These are phyloP conservation scores for Cyclura pinguis DNA, from an alignment of 2,797 vertebrate species.

Conservation along the genomic window DNA sequence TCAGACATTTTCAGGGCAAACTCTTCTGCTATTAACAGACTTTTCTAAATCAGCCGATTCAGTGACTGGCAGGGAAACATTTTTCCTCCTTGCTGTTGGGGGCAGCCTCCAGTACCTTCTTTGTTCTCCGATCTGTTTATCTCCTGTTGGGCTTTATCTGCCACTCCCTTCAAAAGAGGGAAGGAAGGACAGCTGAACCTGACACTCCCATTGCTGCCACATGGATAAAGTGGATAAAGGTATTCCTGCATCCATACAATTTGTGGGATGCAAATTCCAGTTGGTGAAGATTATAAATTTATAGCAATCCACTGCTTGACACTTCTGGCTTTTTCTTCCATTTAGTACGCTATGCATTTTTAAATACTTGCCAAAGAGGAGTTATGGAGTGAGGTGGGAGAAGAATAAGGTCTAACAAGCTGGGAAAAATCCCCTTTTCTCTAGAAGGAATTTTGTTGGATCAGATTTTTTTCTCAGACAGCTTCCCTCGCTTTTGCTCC, in stretches of 20 bases:
- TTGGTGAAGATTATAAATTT: slow-evolving; percentile 30
- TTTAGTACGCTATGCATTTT: background rate
- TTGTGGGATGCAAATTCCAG: background rate
- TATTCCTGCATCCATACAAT: background rate
- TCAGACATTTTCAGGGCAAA: background rate
- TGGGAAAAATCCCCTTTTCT: slow-evolving; percentile 26
- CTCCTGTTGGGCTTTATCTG: slow-evolving; percentile 36
- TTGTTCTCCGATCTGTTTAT: slow-evolving; percentile 9
- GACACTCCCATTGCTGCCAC: background rate
- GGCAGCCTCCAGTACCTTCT: slow-evolving; percentile 10
- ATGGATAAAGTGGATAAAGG: background rate
- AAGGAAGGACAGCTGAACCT: background rate
- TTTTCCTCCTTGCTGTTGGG: background rate
- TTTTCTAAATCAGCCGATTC: slow-evolving; percentile 4
- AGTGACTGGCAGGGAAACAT: background rate
- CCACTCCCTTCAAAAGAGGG: background rate
- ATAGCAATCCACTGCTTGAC: slow-evolving; percentile 3
- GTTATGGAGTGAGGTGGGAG: background rate
- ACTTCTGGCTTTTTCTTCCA: background rate
- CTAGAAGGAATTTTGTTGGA: slow-evolving; percentile 7
- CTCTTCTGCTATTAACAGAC: background rate
- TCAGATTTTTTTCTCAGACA: slow-evolving; percentile 40
- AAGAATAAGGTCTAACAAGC: slow-evolving; percentile 1
- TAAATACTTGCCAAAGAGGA: slow-evolving; percentile 9
- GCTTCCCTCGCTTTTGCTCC: slow-evolving; percentile 37